These are phyloP conservation scores for Homalodisca vitripennis DNA, from an alignment of 1,140 invertebrate species.

Conservation along the genomic window DNA sequence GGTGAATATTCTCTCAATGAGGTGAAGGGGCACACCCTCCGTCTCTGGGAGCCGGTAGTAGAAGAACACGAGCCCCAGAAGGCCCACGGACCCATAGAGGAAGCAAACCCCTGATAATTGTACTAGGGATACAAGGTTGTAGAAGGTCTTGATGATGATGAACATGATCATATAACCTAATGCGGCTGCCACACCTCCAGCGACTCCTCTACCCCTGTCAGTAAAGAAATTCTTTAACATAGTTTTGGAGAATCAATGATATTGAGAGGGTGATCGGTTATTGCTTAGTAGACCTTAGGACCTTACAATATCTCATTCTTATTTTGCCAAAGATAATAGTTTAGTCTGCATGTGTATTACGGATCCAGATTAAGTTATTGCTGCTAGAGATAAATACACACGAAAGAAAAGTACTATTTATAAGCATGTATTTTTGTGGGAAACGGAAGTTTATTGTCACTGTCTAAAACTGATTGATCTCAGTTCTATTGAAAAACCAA, in stretches of 20 bases:
- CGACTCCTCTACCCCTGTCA: constrained; percentile 24
- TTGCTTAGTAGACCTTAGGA: too few species aligned
- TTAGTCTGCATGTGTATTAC: not conserved
- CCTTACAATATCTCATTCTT: not conserved
- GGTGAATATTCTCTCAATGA: constrained; percentile 18
- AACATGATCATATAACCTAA: constrained; percentile 21
- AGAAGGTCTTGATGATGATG: constrained; percentile 28
- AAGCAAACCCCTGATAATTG: constrained; percentile 12
- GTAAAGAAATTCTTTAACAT: not conserved
- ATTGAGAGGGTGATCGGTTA: too few species aligned
- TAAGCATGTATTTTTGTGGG: too few species aligned
- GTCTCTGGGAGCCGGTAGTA: constrained; percentile 29
- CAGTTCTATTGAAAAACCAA: too few species aligned
- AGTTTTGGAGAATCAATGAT: not conserved
- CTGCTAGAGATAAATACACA: not conserved
- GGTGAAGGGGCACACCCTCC: constrained; percentile 14
- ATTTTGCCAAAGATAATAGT: not conserved
- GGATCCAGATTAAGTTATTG: not conserved
- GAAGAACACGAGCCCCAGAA: constrained; percentile 23
- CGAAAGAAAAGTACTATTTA: not conserved
- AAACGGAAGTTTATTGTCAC: too few species aligned
- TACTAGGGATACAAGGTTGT: not conserved
- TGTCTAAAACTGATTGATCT: too few species aligned
- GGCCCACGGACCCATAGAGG: constrained; percentile 16
- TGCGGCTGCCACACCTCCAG: constrained; percentile 15